Percentiles rank a stretch among this genome's conserved stretches.
phyloP scores from a whole-genome alignment of 2,113 vertebrate species.

The Conger conger region DNA sequence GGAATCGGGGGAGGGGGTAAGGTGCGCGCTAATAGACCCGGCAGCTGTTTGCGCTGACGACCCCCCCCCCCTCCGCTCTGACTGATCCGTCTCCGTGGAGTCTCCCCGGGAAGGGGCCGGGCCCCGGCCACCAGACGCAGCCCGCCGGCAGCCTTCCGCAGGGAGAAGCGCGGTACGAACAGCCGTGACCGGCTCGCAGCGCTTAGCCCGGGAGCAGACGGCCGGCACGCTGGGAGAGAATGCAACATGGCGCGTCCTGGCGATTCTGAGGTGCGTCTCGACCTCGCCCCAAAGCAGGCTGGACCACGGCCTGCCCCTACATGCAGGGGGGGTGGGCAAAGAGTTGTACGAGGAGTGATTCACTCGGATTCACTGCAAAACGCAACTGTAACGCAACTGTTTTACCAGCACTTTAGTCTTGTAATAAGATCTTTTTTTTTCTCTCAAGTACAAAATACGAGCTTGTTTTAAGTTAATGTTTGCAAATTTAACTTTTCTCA shows the following conservation, averaged over 20 bases:
- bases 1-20: neutral
- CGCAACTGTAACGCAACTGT: too few relatives aligned
- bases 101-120: neutral
- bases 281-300: too few relatives aligned
- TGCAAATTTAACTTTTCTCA: too few relatives aligned
- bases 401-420: too few relatives aligned
- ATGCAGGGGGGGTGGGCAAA: too few relatives aligned
- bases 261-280: too few relatives aligned
- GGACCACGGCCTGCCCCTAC: too few relatives aligned
- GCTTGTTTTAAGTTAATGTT: too few relatives aligned
- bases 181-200: neutral
- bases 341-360: too few relatives aligned
- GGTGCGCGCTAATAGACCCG: neutral
- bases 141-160: neutral
- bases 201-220: neutral
- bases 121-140: neutral
- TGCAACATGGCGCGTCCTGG: neutral
- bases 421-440: too few relatives aligned
- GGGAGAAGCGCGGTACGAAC: neutral
- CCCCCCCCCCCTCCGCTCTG: neutral
- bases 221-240: neutral
- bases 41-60: neutral
- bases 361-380: too few relatives aligned
- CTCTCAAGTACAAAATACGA: too few relatives aligned
- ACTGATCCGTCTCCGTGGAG: neutral